phyloP scores from a whole-genome alignment of 1,140 invertebrate genomes.

The Drosophila rhopaloa region DNA sequence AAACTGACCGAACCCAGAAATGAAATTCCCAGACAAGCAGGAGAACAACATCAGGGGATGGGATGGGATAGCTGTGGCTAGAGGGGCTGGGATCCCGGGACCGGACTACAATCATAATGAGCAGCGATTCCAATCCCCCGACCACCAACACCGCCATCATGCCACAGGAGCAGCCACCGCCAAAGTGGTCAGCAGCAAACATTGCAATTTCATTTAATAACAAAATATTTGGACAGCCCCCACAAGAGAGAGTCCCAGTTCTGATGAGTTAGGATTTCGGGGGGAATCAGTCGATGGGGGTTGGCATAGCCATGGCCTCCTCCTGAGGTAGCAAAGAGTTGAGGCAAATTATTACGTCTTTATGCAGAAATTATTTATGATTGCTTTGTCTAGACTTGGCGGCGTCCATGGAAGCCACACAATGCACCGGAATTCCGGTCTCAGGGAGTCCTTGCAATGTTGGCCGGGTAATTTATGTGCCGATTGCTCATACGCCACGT shows the following conservation, averaged over 20 bases:
- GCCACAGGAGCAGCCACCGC: conserved; percentile 33
- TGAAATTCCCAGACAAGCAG: conserved; percentile 73
- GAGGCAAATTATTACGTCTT: conserved; percentile 77
- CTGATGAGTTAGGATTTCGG: neutral
- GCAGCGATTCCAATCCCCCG: conserved; percentile 39
- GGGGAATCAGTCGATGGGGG: neutral
- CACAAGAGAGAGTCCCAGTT: conserved; percentile 13
- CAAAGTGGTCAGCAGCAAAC: conserved; percentile 69
- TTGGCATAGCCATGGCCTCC: conserved; percentile 1
- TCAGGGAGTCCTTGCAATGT: conserved; percentile 47
- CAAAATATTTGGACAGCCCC: conserved; percentile 73
- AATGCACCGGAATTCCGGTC: conserved; percentile 78
- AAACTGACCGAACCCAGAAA: conserved; percentile 49
- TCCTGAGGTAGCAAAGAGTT: conserved; percentile 35
- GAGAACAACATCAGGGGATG: conserved; percentile 12
- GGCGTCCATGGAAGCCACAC: conserved; percentile 53
- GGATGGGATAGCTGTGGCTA: neutral
- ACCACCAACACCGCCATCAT: conserved; percentile 4
- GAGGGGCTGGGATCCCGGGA: conserved; percentile 1
- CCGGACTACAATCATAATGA: conserved; percentile 69
- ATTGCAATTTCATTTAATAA: conserved; percentile 83
- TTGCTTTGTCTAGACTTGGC: conserved; percentile 79
- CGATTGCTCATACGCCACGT: conserved; percentile 72
- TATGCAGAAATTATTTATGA: conserved; percentile 82
- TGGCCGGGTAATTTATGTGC: conserved; percentile 62